Percentiles rank a stretch among this genome's conserved stretches.
Evolutionary conservation across 2,888 invertebrate genomes (phyloP).

Genomic region (Hemithea aestivaria): DNA sequence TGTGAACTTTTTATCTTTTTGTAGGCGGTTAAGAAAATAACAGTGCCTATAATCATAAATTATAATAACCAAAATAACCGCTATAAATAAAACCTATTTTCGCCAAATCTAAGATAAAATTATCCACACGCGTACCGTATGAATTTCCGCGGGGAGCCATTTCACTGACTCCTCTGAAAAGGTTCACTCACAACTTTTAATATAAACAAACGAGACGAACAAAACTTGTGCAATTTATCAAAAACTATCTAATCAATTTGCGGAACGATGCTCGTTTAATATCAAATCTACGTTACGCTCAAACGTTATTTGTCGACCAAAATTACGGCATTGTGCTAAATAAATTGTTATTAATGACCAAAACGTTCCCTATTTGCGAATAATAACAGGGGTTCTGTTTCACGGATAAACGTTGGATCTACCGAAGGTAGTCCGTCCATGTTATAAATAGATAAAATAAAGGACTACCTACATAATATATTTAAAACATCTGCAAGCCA

Average conservation of each 20-base stretch:
- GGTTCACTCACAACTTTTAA: slow-evolving; percentile 23
- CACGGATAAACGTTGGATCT: slow-evolving; percentile 57
- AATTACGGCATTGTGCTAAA: slow-evolving; percentile 73
- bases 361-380: slow-evolving; percentile 61
- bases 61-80: neutral
- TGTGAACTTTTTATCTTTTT: too few relatives aligned
- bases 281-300: slow-evolving; percentile 70
- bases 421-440: slow-evolving; percentile 31
- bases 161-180: slow-evolving; percentile 18
- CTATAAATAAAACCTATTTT: neutral
- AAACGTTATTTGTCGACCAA: slow-evolving; percentile 65
- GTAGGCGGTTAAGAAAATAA: too few relatives aligned
- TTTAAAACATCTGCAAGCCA: slow-evolving; percentile 28
- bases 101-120: slow-evolving; percentile 3
- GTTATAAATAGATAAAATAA: slow-evolving; percentile 27
- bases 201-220: slow-evolving; percentile 36
- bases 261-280: slow-evolving; percentile 65
- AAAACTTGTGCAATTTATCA: slow-evolving; percentile 61
- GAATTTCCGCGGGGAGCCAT: slow-evolving; percentile 9
- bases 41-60: too few relatives aligned
- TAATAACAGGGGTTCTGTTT: slow-evolving; percentile 59
- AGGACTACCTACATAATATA: slow-evolving; percentile 10
- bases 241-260: slow-evolving; percentile 74
- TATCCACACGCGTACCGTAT: slow-evolving; percentile 4
- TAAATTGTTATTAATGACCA: slow-evolving; percentile 78